phyloP scores from a whole-genome alignment of 2,888 invertebrate genomes.

The Drosophila parthenogenetica region DNA sequence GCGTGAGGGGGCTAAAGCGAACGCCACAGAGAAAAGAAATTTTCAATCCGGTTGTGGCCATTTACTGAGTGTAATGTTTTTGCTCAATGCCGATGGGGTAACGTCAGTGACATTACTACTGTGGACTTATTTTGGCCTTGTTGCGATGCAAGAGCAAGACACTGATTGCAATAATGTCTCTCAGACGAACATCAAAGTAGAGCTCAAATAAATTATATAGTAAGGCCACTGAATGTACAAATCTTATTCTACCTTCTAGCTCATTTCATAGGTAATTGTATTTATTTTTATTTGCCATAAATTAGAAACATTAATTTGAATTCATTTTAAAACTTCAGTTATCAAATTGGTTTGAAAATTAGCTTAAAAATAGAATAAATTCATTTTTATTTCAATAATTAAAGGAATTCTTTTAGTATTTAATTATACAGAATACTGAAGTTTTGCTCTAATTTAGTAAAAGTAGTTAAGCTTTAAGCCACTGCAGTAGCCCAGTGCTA shows the following conservation, averaged over 20 bases:
- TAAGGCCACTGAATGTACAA: no score
- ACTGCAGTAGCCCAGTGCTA: neutral
- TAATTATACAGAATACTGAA: no score
- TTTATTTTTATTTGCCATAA: neutral
- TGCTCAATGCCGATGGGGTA: conserved; percentile 19
- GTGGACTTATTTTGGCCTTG: conserved; percentile 25
- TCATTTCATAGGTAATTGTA: no score
- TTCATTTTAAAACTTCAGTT: no score
- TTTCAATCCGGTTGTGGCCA: conserved; percentile 9
- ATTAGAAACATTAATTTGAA: no score
- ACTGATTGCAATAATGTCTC: neutral
- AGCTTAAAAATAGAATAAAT: no score
- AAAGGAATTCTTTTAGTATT: no score
- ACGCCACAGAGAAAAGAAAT: neutral
- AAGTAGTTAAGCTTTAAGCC: no score
- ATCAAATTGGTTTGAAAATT: no score
- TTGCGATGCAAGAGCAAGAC: conserved; percentile 11
- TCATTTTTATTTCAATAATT: no score
- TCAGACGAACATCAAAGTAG: neutral
- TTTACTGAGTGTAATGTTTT: neutral
- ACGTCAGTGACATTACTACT: conserved; percentile 17
- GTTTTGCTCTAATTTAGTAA: no score
- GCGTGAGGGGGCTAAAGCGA: neutral
- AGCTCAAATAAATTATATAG: neutral
- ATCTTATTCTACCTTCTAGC: no score